Evolutionary conservation across 2,888 invertebrate genomes (phyloP).

Genomic region (Leptinotarsa tumamoca): DNA sequence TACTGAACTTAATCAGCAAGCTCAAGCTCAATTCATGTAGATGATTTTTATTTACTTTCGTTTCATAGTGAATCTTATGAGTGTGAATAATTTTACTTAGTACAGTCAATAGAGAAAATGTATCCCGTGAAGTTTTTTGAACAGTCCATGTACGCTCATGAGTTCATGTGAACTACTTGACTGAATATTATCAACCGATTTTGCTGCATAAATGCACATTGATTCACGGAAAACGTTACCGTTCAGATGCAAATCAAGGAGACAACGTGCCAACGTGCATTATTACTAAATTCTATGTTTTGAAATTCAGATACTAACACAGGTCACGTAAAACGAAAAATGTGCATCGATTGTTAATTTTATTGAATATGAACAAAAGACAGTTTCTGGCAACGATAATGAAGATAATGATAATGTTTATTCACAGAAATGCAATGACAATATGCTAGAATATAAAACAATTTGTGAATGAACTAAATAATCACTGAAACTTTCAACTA

Average conservation of each 20-base stretch:
- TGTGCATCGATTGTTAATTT: slow-evolving; percentile 12
- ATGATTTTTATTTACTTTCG: too few species aligned
- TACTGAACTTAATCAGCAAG: not conserved
- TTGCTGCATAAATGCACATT: slow-evolving; percentile 17
- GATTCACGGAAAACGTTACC: slow-evolving; percentile 19
- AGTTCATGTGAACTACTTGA: slow-evolving; percentile 10
- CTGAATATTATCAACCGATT: slow-evolving; percentile 19
- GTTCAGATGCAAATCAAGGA: slow-evolving; percentile 21
- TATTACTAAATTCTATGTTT: slow-evolving; percentile 11
- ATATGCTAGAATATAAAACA: too few species aligned
- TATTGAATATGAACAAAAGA: slow-evolving; percentile 2
- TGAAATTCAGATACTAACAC: not conserved
- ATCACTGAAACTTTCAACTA: too few species aligned
- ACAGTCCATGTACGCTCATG: not conserved
- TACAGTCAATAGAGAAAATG: too few species aligned
- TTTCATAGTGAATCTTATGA: too few species aligned
- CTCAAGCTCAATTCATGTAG: too few species aligned
- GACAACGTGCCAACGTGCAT: slow-evolving; percentile 13
- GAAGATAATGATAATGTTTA: not conserved
- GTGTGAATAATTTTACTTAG: too few species aligned
- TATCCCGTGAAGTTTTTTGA: too few species aligned
- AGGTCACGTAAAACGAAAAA: slow-evolving; percentile 3
- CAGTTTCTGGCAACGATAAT: not conserved
- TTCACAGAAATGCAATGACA: not conserved
- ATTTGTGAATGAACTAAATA: too few species aligned